A percentile compares a stretch with the other conserved stretches of the same genome.
These are phyloP conservation scores for Cybosia mesomella DNA, from an alignment of 2,888 invertebrate genomes.

Conservation along the genomic window DNA sequence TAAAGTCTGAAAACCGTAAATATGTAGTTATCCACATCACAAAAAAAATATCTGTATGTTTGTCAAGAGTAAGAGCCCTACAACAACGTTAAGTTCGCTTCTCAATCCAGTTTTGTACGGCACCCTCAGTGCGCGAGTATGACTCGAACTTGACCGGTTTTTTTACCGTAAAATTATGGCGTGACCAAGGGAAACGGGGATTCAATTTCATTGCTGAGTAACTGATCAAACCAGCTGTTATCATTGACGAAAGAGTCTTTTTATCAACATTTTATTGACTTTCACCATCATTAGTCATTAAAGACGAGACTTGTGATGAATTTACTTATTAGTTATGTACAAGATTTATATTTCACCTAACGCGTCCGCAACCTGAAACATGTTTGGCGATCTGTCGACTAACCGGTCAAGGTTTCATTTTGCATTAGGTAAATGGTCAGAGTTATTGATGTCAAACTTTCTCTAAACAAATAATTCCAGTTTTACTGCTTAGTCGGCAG, in stretches of 20 bases:
- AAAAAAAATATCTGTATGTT: no score
- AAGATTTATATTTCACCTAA: neutral
- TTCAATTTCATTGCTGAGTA: neutral
- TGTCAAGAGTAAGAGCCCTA: no score
- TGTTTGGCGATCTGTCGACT: conserved; percentile 46
- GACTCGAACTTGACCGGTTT: no score
- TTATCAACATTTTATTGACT: neutral
- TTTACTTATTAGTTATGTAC: conserved; percentile 43
- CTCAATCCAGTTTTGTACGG: no score
- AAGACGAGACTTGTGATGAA: conserved; percentile 25
- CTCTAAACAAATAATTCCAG: conserved; percentile 46
- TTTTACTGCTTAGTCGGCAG: conserved; percentile 23
- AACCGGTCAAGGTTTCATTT: conserved; percentile 56
- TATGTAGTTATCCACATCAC: no score
- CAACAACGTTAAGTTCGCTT: no score
- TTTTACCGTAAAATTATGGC: no score
- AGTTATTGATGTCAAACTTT: conserved; percentile 51
- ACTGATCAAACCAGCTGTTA: neutral
- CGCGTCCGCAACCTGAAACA: conserved; percentile 46
- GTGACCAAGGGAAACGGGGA: neutral
- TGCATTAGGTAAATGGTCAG: conserved; percentile 37
- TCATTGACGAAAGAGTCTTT: neutral
- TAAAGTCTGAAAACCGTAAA: no score
- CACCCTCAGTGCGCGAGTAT: no score
- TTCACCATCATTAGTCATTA: conserved; percentile 11